Percentiles rank a stretch among this genome's conserved stretches.
Evolutionary conservation across 2,797 vertebrate genomes (phyloP).

Genomic region (Gephyroberyx darwinii): DNA sequence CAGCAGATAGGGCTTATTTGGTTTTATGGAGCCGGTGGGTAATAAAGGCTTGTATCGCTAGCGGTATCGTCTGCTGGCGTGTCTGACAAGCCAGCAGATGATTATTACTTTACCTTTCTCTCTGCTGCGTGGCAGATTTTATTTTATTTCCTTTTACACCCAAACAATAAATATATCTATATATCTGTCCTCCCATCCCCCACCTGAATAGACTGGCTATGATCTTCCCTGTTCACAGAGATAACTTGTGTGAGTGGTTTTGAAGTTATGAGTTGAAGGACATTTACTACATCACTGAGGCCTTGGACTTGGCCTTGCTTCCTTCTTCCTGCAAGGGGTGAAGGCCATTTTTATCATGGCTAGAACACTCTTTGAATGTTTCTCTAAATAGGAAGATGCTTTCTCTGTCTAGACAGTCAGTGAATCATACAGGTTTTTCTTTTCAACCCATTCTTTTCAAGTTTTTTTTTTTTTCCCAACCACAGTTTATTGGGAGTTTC

Average conservation of each 20-base stretch:
- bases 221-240: constrained; percentile 40
- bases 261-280: constrained; percentile 55
- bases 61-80: constrained; percentile 39
- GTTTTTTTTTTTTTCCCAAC: constrained; percentile 35
- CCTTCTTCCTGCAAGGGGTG: constrained; percentile 14
- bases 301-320: constrained; percentile 12
- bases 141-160: constrained; percentile 37
- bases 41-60: constrained; percentile 63
- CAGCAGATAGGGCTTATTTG: constrained; percentile 58
- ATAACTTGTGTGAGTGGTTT: constrained; percentile 37
- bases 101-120: constrained; percentile 66
- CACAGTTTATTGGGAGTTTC: constrained; percentile 46
- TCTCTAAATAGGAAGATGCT: constrained; percentile 42
- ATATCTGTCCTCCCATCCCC: constrained; percentile 18
- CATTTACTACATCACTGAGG: constrained; percentile 35
- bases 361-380: constrained; percentile 41
- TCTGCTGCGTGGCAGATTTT: constrained; percentile 33
- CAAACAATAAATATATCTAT: constrained; percentile 36
- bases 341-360: constrained; percentile 13
- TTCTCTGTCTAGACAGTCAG: constrained; percentile 62
- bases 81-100: constrained; percentile 53
- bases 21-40: constrained; percentile 60
- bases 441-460: constrained; percentile 44
- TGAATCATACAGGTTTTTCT: constrained; percentile 54
- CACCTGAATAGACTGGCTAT: constrained; percentile 20